A percentile compares a stretch with the other conserved stretches of the same genome.
phyloP scores from a whole-genome alignment of 2,888 invertebrate species.

The Embidobia sp. region DNA sequence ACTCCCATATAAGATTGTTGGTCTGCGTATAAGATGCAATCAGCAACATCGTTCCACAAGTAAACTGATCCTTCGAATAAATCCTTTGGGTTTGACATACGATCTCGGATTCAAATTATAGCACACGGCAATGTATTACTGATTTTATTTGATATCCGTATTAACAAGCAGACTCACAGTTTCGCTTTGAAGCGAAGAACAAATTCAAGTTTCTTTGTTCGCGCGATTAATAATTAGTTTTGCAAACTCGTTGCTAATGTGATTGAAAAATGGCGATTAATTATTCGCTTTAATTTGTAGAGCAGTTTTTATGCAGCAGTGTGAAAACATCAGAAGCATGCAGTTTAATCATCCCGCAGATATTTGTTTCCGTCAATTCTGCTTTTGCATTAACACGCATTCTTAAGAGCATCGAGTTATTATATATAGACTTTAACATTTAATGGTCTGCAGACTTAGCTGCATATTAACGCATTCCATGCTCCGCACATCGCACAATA shows the following conservation, averaged over 20 bases:
- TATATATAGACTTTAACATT: constrained; percentile 21
- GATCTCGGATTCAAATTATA: constrained; percentile 26
- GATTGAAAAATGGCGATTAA: neutral
- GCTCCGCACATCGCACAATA: constrained; percentile 6
- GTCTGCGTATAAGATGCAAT: constrained; percentile 51
- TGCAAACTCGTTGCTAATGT: neutral
- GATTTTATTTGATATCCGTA: neutral
- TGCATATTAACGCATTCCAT: constrained; percentile 25
- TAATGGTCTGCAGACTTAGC: constrained; percentile 4
- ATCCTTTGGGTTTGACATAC: constrained; percentile 23
- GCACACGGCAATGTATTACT: neutral
- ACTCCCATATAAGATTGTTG: constrained; percentile 40
- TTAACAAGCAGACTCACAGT: too few species aligned
- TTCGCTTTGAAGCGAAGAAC: too few species aligned
- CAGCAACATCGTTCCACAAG: constrained; percentile 31
- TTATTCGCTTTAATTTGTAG: too few species aligned
- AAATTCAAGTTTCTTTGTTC: too few species aligned
- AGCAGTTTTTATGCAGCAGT: too few species aligned
- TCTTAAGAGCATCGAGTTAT: constrained; percentile 18
- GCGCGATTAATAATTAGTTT: neutral
- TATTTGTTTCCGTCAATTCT: constrained; percentile 8
- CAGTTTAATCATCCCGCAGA: neutral
- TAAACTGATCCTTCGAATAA: constrained; percentile 33
- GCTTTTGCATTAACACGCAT: constrained; percentile 8
- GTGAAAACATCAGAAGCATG: too few species aligned